These are phyloP conservation scores for Drosophila micromelanica DNA, from an alignment of 1,140 invertebrate genomes.

Conservation along the genomic window DNA sequence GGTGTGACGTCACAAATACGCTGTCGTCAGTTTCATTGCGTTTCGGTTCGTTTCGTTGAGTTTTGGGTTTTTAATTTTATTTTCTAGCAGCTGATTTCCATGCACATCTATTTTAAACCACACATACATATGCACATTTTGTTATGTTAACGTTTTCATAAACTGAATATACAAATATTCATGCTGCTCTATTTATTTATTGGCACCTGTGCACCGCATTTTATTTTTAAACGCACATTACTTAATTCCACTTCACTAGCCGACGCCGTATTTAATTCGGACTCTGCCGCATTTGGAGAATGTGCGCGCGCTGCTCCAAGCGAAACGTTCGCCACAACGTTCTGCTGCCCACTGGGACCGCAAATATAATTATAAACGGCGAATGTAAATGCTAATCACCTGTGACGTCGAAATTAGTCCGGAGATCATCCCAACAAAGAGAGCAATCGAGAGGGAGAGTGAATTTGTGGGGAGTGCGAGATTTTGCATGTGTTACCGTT, in stretches of 20 bases:
- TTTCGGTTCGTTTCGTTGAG: constrained; percentile 21
- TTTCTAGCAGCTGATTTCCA: constrained; percentile 50
- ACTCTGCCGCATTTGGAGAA: constrained; percentile 23
- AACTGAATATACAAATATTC: constrained; percentile 29
- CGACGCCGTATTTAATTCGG: constrained; percentile 18
- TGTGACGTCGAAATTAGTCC: constrained; percentile 43
- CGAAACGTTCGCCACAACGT: constrained; percentile 31
- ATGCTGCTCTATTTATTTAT: constrained; percentile 27
- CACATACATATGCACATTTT: constrained; percentile 5
- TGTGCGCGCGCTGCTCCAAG: constrained; percentile 19
- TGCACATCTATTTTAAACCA: constrained; percentile 29
- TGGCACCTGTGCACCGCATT: constrained; percentile 43
- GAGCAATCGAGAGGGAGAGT: neutral
- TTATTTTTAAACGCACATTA: constrained; percentile 61
- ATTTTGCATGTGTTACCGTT: constrained; percentile 4
- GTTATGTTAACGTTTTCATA: constrained; percentile 26
- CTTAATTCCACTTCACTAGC: constrained; percentile 47
- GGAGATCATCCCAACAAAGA: constrained; percentile 4
- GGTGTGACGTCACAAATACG: constrained; percentile 43
- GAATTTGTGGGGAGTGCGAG: neutral
- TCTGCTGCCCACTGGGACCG: constrained; percentile 30
- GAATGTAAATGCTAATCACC: constrained; percentile 42
- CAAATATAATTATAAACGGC: constrained; percentile 34
- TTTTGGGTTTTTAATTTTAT: constrained; percentile 23
- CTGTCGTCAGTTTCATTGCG: constrained; percentile 31